Evolutionary conservation across 92 coral and sea anemone species (phyloP).

Genomic region (Desmophyllum pertusum): DNA sequence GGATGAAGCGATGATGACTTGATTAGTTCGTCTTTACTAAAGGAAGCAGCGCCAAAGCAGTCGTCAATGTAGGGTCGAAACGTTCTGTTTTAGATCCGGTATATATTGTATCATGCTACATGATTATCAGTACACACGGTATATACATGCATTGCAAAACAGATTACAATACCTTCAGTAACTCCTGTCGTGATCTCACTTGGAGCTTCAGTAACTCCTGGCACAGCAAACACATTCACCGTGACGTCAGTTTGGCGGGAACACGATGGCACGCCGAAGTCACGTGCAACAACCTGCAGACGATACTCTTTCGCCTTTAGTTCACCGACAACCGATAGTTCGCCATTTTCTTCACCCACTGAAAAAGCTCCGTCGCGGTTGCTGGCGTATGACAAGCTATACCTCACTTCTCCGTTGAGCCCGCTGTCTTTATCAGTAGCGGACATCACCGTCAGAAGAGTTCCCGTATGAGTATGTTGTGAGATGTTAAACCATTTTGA

Average conservation of each 20-base stretch:
- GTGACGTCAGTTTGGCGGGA: slow-evolving; percentile 38
- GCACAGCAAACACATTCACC: slow-evolving; percentile 22
- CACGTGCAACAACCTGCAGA: slow-evolving; percentile 62
- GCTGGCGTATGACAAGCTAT: slow-evolving; percentile 19
- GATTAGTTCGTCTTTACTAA: too few species aligned
- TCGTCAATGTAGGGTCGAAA: too few species aligned
- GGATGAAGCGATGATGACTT: too few species aligned
- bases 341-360: slow-evolving; percentile 51
- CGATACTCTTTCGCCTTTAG: slow-evolving; percentile 38
- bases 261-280: slow-evolving; percentile 66
- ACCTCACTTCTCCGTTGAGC: slow-evolving; percentile 62
- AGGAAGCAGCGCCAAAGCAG: too few species aligned
- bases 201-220: slow-evolving; percentile 9
- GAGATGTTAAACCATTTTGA: slow-evolving; percentile 40
- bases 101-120: too few species aligned
- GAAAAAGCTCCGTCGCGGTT: slow-evolving; percentile 25
- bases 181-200: slow-evolving; percentile 3
- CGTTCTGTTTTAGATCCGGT: too few species aligned
- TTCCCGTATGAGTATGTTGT: slow-evolving; percentile 21
- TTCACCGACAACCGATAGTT: slow-evolving; percentile 10
- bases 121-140: too few species aligned
- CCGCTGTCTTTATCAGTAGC: slow-evolving; percentile 71
- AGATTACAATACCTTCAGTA: slow-evolving; percentile 26
- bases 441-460: slow-evolving; percentile 30
- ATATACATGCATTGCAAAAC: too few species aligned